Conservation (phyloP, 2,888 invertebrate genomes). For the Brenthis ino region DNA sequence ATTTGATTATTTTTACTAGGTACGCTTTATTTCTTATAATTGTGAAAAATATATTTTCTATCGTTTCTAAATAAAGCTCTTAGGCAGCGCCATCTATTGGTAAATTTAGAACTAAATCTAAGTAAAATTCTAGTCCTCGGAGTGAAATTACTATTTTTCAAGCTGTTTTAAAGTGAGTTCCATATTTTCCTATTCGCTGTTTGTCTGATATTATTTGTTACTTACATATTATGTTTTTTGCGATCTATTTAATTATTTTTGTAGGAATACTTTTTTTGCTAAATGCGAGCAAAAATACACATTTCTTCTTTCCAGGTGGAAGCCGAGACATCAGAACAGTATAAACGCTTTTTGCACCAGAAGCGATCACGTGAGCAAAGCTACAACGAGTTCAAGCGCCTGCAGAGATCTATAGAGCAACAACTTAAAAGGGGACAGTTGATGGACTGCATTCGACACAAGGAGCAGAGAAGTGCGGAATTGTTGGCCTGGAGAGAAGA, state of each 20-base stretch:
- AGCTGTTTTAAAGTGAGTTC: background rate
- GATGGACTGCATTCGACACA: conserved; percentile 56
- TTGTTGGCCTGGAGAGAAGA: conserved; percentile 58
- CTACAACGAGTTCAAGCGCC: conserved; percentile 65
- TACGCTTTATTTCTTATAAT: too few relatives aligned
- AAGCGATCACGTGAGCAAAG: conserved; percentile 69
- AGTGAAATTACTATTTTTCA: background rate
- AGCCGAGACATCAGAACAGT: conserved; percentile 66
- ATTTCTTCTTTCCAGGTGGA: conserved; percentile 54
- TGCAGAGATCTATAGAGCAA: conserved; percentile 54
- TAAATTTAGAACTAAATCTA: too few relatives aligned
- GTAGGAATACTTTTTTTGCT: background rate
- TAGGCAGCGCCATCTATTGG: too few relatives aligned
- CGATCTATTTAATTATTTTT: background rate
- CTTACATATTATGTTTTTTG: too few relatives aligned
- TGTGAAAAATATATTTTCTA: too few relatives aligned
- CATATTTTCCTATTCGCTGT: too few relatives aligned
- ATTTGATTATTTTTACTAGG: too few relatives aligned
- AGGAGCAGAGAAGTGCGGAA: conserved; percentile 58
- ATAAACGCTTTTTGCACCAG: conserved; percentile 70
- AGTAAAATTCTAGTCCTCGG: too few relatives aligned
- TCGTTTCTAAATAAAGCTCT: too few relatives aligned
- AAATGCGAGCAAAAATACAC: background rate
- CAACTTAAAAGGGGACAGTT: conserved; percentile 51
- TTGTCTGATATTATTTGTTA: too few relatives aligned